A percentile compares a stretch with the other conserved stretches of the same genome.
Evolutionary conservation across 2,888 invertebrate genomes (phyloP).

Genomic region (Leptarthrus brevirostris): DNA sequence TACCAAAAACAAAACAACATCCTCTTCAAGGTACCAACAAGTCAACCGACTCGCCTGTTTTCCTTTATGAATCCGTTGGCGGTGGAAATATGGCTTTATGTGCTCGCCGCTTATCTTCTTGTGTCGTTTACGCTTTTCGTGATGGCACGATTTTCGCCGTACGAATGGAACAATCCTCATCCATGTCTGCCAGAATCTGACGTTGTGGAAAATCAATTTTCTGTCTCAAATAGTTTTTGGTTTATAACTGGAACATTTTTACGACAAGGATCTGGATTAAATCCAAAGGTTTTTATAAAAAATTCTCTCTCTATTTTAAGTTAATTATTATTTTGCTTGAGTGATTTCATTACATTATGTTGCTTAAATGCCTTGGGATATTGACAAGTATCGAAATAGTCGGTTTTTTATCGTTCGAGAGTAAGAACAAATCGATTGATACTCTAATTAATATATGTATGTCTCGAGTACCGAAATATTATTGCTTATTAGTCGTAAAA

Average conservation of each 20-base stretch:
- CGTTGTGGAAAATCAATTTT: slow-evolving; percentile 95
- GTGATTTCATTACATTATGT: too few species aligned
- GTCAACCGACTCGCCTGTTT: slow-evolving; percentile 87
- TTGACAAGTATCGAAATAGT: too few species aligned
- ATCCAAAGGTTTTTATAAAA: slow-evolving; percentile 77
- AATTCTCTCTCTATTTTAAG: background rate
- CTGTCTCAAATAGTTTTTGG: slow-evolving; percentile 92
- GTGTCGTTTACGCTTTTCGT: slow-evolving; percentile 95
- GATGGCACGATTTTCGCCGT: slow-evolving; percentile 96
- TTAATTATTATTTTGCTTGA: background rate
- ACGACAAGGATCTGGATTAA: slow-evolving; percentile 85
- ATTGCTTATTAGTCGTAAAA: too few species aligned
- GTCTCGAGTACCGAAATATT: too few species aligned
- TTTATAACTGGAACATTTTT: slow-evolving; percentile 91
- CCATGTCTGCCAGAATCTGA: slow-evolving; percentile 85
- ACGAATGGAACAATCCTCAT: slow-evolving; percentile 91
- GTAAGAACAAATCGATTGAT: too few species aligned
- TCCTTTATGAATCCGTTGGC: slow-evolving; percentile 97
- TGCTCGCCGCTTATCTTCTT: slow-evolving; percentile 91
- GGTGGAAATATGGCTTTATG: slow-evolving; percentile 96
- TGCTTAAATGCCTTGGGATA: too few species aligned
- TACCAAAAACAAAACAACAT: too few species aligned
- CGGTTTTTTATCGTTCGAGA: too few species aligned
- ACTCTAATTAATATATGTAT: too few species aligned
- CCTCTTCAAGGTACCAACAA: slow-evolving; percentile 91